Conservation (phyloP, 2,797 vertebrate genomes). For the Cyclura pinguis region DNA sequence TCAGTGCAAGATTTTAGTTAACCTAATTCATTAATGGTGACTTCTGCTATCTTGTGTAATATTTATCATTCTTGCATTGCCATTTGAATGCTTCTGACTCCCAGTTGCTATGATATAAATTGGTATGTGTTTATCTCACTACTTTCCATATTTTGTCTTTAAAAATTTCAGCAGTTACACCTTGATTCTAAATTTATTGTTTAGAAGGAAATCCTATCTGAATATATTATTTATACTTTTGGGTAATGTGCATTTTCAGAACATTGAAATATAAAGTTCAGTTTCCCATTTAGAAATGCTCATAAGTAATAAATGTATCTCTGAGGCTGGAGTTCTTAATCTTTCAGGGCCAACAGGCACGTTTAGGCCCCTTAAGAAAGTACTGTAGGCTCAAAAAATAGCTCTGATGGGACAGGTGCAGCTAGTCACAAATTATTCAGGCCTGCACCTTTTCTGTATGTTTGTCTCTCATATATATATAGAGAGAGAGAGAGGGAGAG, state of each 20-base stretch:
- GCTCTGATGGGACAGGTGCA: too few relatives aligned
- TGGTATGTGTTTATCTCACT: conserved; percentile 6
- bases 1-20: conserved; percentile 2
- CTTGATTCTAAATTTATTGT: background rate
- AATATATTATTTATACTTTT: conserved; percentile 15
- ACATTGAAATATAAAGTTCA: background rate
- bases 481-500: background rate
- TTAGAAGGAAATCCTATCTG: background rate
- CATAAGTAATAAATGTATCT: background rate
- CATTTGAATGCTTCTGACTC: conserved; percentile 20
- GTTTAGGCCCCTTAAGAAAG: background rate
- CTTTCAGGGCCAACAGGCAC: background rate
- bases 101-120: background rate
- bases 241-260: background rate
- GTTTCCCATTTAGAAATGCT: background rate
- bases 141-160: conserved; percentile 5
- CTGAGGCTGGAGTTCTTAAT: background rate
- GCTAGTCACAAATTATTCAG: too few relatives aligned
- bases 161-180: background rate
- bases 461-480: background rate
- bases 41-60: background rate
- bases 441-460: too few relatives aligned
- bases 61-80: background rate
- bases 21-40: background rate
- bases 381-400: too few relatives aligned